Percentiles rank a stretch among this genome's conserved stretches.
phyloP scores from a whole-genome alignment of 2,888 invertebrate genomes.

The Hypena proboscidalis region DNA sequence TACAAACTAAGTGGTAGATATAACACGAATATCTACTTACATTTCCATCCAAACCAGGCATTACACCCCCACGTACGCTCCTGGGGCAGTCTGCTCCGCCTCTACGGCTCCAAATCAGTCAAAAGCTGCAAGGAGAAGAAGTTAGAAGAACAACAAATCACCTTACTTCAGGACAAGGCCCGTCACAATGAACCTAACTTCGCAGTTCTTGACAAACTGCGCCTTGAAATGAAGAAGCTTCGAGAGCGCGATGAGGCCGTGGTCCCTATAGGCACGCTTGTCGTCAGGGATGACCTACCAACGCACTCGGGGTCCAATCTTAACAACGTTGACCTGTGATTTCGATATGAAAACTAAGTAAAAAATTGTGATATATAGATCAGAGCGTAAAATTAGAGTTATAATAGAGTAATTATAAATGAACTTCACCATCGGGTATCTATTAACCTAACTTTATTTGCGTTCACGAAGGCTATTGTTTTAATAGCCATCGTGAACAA shows the following conservation, averaged over 20 bases:
- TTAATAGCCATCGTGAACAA: too few species aligned
- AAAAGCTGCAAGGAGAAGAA: constrained; percentile 97
- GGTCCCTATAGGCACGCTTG: constrained; percentile 84
- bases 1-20: too few species aligned
- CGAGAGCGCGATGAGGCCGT: constrained; percentile 87
- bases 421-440: too few species aligned
- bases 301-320: constrained; percentile 91
- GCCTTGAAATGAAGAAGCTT: constrained; percentile 92
- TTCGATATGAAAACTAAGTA: too few species aligned
- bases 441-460: too few species aligned
- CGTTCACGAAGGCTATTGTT: too few species aligned
- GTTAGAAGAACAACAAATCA: constrained; percentile 96
- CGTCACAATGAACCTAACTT: constrained; percentile 96
- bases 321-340: constrained; percentile 90
- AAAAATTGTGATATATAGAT: not conserved
- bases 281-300: constrained; percentile 85
- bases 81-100: constrained; percentile 96
- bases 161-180: constrained; percentile 92
- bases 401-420: too few species aligned
- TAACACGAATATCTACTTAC: not conserved
- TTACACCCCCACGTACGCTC: constrained; percentile 97
- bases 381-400: too few species aligned
- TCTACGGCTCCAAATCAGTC: constrained; percentile 96
- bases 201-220: constrained; percentile 94
- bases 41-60: constrained; percentile 77